A percentile compares a stretch with the other conserved stretches of the same genome.
Evolutionary conservation across 2,797 vertebrate species (phyloP).

Genomic region (Danio kyathit): DNA sequence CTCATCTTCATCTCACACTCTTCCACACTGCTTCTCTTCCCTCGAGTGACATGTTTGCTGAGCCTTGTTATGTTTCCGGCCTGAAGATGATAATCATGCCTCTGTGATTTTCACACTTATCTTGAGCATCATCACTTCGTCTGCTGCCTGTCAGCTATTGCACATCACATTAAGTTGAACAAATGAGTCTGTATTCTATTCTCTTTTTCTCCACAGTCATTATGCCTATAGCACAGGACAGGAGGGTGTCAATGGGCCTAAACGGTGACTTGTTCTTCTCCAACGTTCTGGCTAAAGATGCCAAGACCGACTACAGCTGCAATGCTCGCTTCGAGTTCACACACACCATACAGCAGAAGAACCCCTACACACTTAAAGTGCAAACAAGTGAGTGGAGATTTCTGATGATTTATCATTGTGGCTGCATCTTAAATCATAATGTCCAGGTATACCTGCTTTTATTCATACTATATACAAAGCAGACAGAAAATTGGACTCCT

Average conservation of each 20-base stretch:
- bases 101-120: slow-evolving; percentile 6
- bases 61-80: slow-evolving; percentile 24
- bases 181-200: background rate
- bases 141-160: slow-evolving; percentile 4
- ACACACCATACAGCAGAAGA: slow-evolving; percentile 98
- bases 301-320: slow-evolving; percentile 93
- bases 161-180: background rate
- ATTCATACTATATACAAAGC: too few relatives aligned
- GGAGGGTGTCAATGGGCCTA: slow-evolving; percentile 93
- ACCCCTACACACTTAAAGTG: slow-evolving; percentile 92
- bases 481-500: too few relatives aligned
- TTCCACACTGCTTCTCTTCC: background rate
- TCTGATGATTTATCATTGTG: background rate
- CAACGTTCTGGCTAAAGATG: slow-evolving; percentile 89
- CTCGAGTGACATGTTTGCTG: background rate
- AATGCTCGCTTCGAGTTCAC: slow-evolving; percentile 96
- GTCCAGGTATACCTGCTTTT: too few relatives aligned
- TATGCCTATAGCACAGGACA: slow-evolving; percentile 89
- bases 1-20: slow-evolving; percentile 2
- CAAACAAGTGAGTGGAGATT: slow-evolving; percentile 87
- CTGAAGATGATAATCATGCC: background rate
- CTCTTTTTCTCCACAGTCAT: slow-evolving; percentile 78
- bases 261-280: slow-evolving; percentile 98
- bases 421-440: background rate
- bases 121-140: slow-evolving; percentile 20